phyloP scores from a whole-genome alignment of 2,797 vertebrate genomes.

The Cynodonichthys magdalenae region DNA sequence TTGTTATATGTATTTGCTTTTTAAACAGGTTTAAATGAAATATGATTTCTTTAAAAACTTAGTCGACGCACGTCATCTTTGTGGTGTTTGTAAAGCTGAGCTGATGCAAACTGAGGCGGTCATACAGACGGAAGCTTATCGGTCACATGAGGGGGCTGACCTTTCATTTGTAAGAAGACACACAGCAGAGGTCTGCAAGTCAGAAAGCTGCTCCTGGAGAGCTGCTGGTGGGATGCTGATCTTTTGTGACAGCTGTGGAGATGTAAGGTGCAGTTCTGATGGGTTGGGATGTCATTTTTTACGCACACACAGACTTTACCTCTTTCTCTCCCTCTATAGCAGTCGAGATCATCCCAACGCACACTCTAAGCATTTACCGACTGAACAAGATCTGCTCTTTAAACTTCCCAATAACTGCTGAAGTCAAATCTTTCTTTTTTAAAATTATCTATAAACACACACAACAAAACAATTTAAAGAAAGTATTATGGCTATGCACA shows the following conservation, averaged over 20 bases:
- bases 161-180: constrained; percentile 70
- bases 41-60: not conserved
- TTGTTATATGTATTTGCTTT: too few relatives aligned
- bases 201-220: constrained; percentile 64
- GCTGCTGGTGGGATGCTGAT: constrained; percentile 65
- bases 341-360: too few relatives aligned
- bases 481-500: too few relatives aligned
- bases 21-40: not conserved
- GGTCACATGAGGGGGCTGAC: constrained; percentile 68
- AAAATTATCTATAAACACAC: too few relatives aligned
- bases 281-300: constrained; percentile 52
- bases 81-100: constrained; percentile 23
- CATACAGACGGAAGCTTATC: constrained; percentile 50
- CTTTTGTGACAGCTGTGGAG: constrained; percentile 68
- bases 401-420: too few relatives aligned
- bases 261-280: constrained; percentile 64
- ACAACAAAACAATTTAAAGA: too few relatives aligned
- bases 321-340: too few relatives aligned
- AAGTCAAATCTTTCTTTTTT: too few relatives aligned
- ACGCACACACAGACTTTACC: not conserved
- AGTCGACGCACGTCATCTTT: constrained; percentile 7
- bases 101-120: constrained; percentile 43
- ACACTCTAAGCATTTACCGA: too few relatives aligned
- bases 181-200: constrained; percentile 68
- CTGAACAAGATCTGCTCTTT: too few relatives aligned